Percentiles rank a stretch among this genome's conserved stretches.
phyloP scores from a whole-genome alignment of 2,797 vertebrate genomes.

The Chiroxiphia lanceolata region DNA sequence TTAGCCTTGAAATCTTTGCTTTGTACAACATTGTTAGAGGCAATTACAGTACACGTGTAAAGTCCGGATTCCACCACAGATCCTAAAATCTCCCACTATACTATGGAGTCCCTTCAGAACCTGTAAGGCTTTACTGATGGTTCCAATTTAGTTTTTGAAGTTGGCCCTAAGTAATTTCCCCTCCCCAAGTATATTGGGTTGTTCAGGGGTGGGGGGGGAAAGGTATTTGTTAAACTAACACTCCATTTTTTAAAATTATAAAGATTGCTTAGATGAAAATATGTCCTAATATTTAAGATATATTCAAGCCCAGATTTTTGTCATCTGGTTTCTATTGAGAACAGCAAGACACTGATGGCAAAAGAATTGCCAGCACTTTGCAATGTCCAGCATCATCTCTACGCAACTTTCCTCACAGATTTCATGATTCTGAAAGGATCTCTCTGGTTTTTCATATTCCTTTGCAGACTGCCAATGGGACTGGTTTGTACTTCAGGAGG shows the following conservation, averaged over 20 bases:
- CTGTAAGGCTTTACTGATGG: background rate
- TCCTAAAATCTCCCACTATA: background rate
- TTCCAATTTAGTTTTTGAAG: background rate
- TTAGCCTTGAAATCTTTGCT: background rate
- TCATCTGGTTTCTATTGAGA: background rate
- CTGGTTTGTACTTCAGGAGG: background rate
- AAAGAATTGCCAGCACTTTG: background rate
- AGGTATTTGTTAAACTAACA: background rate
- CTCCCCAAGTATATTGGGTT: too few species aligned
- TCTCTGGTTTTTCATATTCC: background rate
- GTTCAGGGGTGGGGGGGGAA: background rate
- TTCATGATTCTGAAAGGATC: background rate
- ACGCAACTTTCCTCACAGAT: background rate
- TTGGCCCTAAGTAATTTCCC: background rate
- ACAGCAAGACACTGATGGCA: background rate
- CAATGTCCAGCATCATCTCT: background rate
- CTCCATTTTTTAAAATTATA: background rate
- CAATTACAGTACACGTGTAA: rapidly evolving
- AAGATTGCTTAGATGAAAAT: too few species aligned
- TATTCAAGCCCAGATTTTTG: background rate
- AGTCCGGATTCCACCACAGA: background rate
- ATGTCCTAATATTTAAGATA: background rate
- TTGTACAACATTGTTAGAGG: background rate
- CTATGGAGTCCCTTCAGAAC: background rate
- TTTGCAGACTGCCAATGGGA: background rate